Base-by-base conservation (phyloP, 2,888 invertebrate species). In the Hypolimnas misippus region DNA sequence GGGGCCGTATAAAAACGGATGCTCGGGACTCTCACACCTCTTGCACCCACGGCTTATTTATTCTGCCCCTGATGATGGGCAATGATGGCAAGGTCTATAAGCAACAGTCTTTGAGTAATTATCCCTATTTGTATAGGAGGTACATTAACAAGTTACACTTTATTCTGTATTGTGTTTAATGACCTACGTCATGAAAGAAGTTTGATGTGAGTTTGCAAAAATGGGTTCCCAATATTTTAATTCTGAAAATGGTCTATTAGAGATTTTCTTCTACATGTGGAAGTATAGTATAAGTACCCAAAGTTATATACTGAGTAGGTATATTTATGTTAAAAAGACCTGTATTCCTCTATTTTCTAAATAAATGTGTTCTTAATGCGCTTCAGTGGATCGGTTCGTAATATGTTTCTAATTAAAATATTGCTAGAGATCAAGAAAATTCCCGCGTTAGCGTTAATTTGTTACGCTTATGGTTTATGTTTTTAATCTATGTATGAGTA, bases 371-470 rank as follows among this genome's bases (percentile, higher is more conserved):
- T 60, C 40, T n/a, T 25, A n/a, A 19, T 46, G n/a, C 44, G 21
- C 44, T 21, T 19, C 44, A 46, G 21, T 56, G 12, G 25, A 53
- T 19, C 40, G 46, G 52, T 29, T 38, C 56, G 14, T 38, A 50
- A 63, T 57, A 60, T 38, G 49, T 35, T 44, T 49, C 53, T 66
- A 52, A 66, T 63, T 66, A 56, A 59, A 56, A 57, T 63, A 57
- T 57, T 50, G 35, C 57, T 54, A 56, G 19, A 42, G 46, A 33
- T 54, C 10, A 14, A 29, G 61, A 33, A 49, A 61, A 57, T 62
- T 65, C 14, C 53, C 54, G 50, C 8, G 21, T 57, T 56, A 12
- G 29, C 54, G 33, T 25, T 49, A 35, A 60, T 60, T 60, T 55
- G 54, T 40, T 25, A 25, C 42, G 54, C 54, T 55, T 54, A 55